A percentile compares a stretch with the other conserved stretches of the same genome.
These are phyloP conservation scores for Eupithecia subumbrata DNA, from an alignment of 2,888 invertebrate genomes.

Conservation along the genomic window DNA sequence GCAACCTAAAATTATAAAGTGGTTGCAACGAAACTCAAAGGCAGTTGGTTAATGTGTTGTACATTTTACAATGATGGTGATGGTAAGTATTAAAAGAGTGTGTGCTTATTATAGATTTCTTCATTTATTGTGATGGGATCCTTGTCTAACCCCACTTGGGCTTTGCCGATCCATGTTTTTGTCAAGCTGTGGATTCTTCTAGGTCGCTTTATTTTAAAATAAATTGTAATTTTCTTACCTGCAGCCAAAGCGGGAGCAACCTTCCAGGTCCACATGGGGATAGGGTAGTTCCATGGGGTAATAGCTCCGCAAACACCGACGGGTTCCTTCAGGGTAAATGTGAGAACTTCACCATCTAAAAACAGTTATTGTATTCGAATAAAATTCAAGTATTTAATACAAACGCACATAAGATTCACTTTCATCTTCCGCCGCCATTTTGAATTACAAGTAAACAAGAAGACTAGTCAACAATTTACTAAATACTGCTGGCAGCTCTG, in stretches of 20 bases:
- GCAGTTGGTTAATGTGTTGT: not conserved
- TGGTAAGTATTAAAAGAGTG: not conserved
- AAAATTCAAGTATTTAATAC: not conserved
- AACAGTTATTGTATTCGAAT: slow-evolving; percentile 12
- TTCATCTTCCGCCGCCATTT: not conserved
- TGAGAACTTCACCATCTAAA: slow-evolving; percentile 89
- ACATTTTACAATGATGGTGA: not conserved
- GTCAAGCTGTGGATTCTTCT: not conserved
- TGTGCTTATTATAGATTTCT: no score
- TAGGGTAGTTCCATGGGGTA: slow-evolving; percentile 96
- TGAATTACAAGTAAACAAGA: not conserved
- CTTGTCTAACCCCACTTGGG: not conserved
- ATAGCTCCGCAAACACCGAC: slow-evolving; percentile 95
- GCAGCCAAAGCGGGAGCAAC: slow-evolving; percentile 91
- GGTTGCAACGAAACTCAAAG: not conserved
- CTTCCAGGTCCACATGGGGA: slow-evolving; percentile 97
- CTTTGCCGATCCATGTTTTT: not conserved
- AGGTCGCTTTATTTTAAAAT: not conserved
- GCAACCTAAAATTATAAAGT: slow-evolving; percentile 79
- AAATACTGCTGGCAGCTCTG: no score
- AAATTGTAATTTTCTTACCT: slow-evolving; percentile 50
- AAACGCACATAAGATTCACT: not conserved
- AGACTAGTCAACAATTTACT: no score
- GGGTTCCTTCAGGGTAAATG: slow-evolving; percentile 94
- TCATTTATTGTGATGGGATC: not conserved